Conservation (phyloP, 1,140 invertebrate genomes). For the Argopecten irradians region DNA sequence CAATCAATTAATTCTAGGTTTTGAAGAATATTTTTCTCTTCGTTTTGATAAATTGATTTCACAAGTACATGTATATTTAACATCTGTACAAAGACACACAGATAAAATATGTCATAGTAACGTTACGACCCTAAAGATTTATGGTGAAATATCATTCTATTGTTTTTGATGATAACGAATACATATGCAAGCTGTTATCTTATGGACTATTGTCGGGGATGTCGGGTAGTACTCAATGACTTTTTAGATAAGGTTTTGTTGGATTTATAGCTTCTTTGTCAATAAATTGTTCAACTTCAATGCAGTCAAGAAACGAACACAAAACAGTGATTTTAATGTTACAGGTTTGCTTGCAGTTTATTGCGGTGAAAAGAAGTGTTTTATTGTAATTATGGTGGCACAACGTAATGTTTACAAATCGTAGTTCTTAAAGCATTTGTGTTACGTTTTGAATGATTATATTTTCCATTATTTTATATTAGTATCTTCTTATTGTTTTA, state of each 20-base stretch:
- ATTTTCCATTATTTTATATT: too few relatives aligned
- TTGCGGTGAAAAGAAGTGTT: too few relatives aligned
- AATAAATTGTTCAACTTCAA: background rate
- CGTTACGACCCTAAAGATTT: background rate
- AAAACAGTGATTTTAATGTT: background rate
- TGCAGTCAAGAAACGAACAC: background rate
- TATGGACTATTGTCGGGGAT: background rate
- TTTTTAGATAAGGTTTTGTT: background rate
- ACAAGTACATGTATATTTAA: background rate
- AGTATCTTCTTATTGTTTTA: too few relatives aligned
- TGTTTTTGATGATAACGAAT: background rate
- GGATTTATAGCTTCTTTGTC: background rate
- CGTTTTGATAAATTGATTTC: slow-evolving; percentile 18
- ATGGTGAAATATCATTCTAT: background rate
- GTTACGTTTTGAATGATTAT: too few relatives aligned
- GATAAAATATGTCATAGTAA: background rate
- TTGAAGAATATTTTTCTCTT: slow-evolving; percentile 9
- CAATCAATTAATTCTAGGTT: background rate
- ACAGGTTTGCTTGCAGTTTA: too few relatives aligned
- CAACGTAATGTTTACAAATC: too few relatives aligned
- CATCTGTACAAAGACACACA: background rate
- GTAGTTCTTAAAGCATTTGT: too few relatives aligned
- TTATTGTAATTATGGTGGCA: too few relatives aligned
- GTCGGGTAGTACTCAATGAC: background rate
- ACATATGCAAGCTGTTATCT: background rate